A percentile compares a stretch with the other conserved stretches of the same genome.
These are phyloP conservation scores for Microcebus tavaratra DNA, from an alignment of 2,113 vertebrate genomes.

Conservation along the genomic window DNA sequence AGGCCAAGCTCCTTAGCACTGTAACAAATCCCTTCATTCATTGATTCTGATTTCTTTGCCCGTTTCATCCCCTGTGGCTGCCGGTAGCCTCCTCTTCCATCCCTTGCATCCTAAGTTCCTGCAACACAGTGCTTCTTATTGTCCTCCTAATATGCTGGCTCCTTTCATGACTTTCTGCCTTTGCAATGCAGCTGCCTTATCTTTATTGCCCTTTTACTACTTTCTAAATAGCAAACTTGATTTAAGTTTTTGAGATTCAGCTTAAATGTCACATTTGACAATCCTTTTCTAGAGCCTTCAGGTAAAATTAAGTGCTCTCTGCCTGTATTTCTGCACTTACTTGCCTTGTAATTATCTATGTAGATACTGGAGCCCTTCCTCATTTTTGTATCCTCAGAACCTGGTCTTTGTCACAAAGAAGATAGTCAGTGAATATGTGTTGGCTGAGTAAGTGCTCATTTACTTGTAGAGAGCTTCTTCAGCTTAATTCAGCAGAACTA, in stretches of 20 bases:
- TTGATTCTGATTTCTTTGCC: not conserved
- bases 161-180: constrained; percentile 55
- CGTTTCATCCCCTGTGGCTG: not conserved
- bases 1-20: not conserved
- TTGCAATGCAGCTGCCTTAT: constrained; percentile 41
- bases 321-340: not conserved
- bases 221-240: constrained; percentile 60
- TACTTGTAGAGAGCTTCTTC: constrained; percentile 33
- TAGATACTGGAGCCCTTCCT: not conserved
- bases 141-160: not conserved
- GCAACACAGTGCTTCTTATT: constrained; percentile 32
- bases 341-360: not conserved
- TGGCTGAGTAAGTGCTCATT: not conserved
- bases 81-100: not conserved
- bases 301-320: constrained; percentile 21
- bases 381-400: not conserved
- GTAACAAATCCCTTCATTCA: constrained; percentile 46
- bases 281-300: not conserved
- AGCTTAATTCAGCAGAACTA: constrained; percentile 18
- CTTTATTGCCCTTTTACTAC: constrained; percentile 19
- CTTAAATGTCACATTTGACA: constrained; percentile 57
- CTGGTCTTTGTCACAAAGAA: not conserved
- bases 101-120: constrained; percentile 35
- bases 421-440: not conserved
- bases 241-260: constrained; percentile 26